Conservation (phyloP, 2,888 invertebrate genomes). For the Eristalis arbustorum region DNA sequence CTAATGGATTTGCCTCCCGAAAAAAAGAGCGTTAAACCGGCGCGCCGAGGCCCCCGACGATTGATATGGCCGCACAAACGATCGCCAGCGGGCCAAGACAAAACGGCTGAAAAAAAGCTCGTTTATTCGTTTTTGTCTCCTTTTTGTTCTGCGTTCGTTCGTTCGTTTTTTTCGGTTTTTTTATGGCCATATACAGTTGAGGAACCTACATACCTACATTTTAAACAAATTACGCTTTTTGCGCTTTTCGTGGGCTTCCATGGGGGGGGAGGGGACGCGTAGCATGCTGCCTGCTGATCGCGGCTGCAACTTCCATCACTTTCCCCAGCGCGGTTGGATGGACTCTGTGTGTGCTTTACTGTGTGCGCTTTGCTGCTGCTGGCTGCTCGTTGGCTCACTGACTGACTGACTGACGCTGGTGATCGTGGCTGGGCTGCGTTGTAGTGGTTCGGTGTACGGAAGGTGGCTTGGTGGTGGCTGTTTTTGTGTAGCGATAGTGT, state of each 20-base stretch:
- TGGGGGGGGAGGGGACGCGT: conserved; percentile 12
- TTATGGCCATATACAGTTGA: conserved; percentile 74
- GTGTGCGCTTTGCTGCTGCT: conserved; percentile 17
- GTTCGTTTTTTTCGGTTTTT: conserved; percentile 27
- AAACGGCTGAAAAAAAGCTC: conserved; percentile 61
- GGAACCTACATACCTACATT: conserved; percentile 79
- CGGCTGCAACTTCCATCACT: conserved; percentile 56
- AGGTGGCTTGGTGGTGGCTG: conserved; percentile 52
- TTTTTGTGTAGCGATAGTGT: conserved; percentile 31
- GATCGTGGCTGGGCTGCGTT: background rate
- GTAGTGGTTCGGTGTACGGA: conserved; percentile 27
- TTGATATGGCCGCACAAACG: background rate
- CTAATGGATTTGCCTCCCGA: conserved; percentile 46
- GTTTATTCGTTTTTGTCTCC: conserved; percentile 25
- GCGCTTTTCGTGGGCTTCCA: conserved; percentile 21
- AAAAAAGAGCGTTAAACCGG: conserved; percentile 24
- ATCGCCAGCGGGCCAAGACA: conserved; percentile 53
- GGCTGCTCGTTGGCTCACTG: conserved; percentile 4
- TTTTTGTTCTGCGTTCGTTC: background rate
- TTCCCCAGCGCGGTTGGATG: conserved; percentile 47
- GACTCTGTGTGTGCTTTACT: background rate
- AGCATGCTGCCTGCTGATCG: conserved; percentile 42
- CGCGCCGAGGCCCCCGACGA: background rate
- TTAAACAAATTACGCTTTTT: conserved; percentile 77
- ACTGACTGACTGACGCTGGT: background rate